These are phyloP conservation scores for Entosphenus tridentatus DNA, from an alignment of 2,113 vertebrate species.

Conservation along the genomic window DNA sequence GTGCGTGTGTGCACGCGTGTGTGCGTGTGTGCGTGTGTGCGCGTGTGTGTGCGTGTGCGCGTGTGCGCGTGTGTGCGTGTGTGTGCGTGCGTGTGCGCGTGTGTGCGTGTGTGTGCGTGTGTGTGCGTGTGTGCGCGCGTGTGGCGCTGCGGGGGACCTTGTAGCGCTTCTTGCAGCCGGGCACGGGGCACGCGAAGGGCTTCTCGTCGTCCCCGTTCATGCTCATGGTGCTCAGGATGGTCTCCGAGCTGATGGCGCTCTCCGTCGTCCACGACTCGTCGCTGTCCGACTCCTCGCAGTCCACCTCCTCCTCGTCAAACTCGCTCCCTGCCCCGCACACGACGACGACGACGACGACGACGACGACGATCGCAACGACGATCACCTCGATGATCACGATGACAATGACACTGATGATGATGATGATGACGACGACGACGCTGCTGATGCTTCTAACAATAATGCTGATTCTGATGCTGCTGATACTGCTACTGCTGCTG, in stretches of 20 bases:
- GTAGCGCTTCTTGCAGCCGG: conserved; percentile 96
- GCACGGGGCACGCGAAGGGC: conserved; percentile 88
- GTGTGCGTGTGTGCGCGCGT: too few species aligned
- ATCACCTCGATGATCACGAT: neutral
- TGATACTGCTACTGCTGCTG: neutral
- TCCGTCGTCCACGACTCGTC: conserved; percentile 96
- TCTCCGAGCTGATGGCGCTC: conserved; percentile 93
- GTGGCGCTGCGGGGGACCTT: conserved; percentile 29
- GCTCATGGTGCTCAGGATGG: conserved; percentile 93
- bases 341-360: neutral
- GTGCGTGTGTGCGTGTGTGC: too few species aligned
- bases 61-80: too few species aligned
- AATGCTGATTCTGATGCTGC: neutral
- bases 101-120: too few species aligned
- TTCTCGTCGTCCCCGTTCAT: conserved; percentile 96
- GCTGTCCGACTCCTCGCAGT: conserved; percentile 93
- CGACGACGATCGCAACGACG: neutral
- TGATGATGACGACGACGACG: neutral
- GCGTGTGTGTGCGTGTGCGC: too few species aligned
- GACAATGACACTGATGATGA: neutral
- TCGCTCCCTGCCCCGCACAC: conserved; percentile 47
- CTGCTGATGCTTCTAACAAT: too few species aligned
- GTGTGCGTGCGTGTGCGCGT: too few species aligned
- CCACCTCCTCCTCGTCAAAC: conserved; percentile 85
- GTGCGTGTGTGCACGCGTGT: too few species aligned